Evolutionary conservation across 2,113 vertebrate genomes (phyloP).

Genomic region (Leptobrachium leishanense): DNA sequence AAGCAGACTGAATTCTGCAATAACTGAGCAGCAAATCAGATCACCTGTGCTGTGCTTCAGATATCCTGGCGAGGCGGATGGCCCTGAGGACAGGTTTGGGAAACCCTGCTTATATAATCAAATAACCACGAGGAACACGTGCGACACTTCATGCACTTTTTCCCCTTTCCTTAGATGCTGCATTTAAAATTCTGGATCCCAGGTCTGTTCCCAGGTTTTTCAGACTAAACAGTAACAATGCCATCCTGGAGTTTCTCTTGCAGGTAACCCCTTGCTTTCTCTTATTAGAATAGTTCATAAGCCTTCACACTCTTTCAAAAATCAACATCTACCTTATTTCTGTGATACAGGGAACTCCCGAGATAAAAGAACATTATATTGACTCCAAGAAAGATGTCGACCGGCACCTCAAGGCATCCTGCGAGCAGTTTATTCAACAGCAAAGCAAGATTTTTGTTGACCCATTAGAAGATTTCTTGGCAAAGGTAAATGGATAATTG

Average conservation of each 20-base stretch:
- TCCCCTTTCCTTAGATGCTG: constrained; percentile 82
- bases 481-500: constrained; percentile 75
- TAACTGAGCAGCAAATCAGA: no score
- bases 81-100: no score
- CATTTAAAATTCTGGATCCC: constrained; percentile 97
- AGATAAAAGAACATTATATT: constrained; percentile 97
- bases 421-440: constrained; percentile 98
- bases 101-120: no score
- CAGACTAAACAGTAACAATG: constrained; percentile 95
- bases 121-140: background rate
- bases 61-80: no score
- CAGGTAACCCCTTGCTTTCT: constrained; percentile 75
- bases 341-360: constrained; percentile 85
- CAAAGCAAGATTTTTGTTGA: constrained; percentile 89
- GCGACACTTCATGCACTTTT: background rate
- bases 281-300: background rate
- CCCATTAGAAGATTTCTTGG: constrained; percentile 90
- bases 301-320: background rate
- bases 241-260: constrained; percentile 95
- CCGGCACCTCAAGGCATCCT: constrained; percentile 91
- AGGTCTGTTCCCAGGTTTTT: constrained; percentile 92
- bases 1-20: no score
- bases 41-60: no score
- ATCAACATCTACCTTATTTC: background rate
- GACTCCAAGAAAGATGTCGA: constrained; percentile 99